These are phyloP conservation scores for Agriopis marginaria DNA, from an alignment of 2,888 invertebrate genomes.

Conservation along the genomic window DNA sequence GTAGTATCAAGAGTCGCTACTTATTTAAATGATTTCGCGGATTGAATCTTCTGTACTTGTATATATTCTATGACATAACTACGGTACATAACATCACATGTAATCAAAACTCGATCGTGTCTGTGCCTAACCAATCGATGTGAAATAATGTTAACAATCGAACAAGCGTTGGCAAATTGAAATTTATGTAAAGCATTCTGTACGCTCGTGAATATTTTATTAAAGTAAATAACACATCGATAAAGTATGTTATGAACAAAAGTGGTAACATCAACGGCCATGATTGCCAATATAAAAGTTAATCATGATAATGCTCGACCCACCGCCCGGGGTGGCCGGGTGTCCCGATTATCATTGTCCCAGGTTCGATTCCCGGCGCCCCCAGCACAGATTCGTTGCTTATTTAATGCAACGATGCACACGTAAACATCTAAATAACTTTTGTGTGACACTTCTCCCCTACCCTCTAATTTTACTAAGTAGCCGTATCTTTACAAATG, in stretches of 20 bases:
- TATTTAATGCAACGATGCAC: slow-evolving; percentile 86
- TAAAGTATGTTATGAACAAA: slow-evolving; percentile 46
- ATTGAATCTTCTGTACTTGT: no score
- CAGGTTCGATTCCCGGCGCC: slow-evolving; percentile 68
- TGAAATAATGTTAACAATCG: neutral
- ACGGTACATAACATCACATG: neutral
- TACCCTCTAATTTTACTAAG: slow-evolving; percentile 84
- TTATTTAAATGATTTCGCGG: no score
- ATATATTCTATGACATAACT: no score
- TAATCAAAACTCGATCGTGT: neutral
- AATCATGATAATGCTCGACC: slow-evolving; percentile 68
- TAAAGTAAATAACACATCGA: neutral
- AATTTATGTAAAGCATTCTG: neutral
- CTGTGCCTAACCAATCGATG: neutral
- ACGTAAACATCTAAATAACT: slow-evolving; percentile 86
- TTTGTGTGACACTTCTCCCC: slow-evolving; percentile 84
- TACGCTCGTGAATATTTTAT: neutral
- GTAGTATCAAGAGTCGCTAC: no score
- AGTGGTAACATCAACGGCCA: slow-evolving; percentile 58
- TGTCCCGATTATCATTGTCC: slow-evolving; percentile 76
- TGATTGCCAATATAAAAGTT: slow-evolving; percentile 77
- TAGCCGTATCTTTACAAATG: slow-evolving; percentile 83
- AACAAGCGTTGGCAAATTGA: slow-evolving; percentile 1
- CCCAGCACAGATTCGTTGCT: slow-evolving; percentile 83
- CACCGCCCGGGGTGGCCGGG: slow-evolving; percentile 69